Evolutionary conservation across 1,140 invertebrate species (phyloP).

Genomic region (Drosophila orena): DNA sequence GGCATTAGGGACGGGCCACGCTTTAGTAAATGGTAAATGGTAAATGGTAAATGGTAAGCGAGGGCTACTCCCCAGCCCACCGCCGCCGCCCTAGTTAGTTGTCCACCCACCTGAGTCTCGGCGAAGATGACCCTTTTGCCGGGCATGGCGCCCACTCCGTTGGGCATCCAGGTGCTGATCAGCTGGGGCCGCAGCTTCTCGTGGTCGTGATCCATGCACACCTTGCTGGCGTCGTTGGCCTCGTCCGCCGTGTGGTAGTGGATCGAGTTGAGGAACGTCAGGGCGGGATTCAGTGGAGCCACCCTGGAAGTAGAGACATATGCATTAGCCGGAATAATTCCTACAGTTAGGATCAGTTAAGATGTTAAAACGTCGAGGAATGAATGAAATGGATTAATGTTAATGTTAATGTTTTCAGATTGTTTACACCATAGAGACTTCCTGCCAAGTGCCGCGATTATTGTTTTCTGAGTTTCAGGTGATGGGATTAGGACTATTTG

Average conservation of each 20-base stretch:
- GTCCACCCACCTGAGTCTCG: constrained; percentile 92
- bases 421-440: no score
- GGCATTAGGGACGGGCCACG: constrained; percentile 43
- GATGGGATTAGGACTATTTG: not conserved
- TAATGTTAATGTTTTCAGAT: no score
- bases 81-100: no score
- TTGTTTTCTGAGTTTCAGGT: no score
- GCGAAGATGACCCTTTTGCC: constrained; percentile 93
- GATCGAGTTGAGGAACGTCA: constrained; percentile 88
- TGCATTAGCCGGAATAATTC: no score
- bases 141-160: constrained; percentile 92
- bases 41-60: not conserved
- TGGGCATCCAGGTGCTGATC: constrained; percentile 93
- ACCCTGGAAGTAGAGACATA: constrained; percentile 42
- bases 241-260: constrained; percentile 86
- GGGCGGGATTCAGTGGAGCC: constrained; percentile 85
- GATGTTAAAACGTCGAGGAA: no score
- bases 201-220: constrained; percentile 94
- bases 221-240: constrained; percentile 85
- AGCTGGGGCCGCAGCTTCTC: constrained; percentile 92
- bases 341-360: no score
- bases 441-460: no score
- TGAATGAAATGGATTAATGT: no score
- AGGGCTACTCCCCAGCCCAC: not conserved
- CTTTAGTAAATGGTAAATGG: not conserved